A percentile compares a stretch with the other conserved stretches of the same genome.
Evolutionary conservation across 2,888 invertebrate genomes (phyloP).

Genomic region (Acanthosepion pharaonis): DNA sequence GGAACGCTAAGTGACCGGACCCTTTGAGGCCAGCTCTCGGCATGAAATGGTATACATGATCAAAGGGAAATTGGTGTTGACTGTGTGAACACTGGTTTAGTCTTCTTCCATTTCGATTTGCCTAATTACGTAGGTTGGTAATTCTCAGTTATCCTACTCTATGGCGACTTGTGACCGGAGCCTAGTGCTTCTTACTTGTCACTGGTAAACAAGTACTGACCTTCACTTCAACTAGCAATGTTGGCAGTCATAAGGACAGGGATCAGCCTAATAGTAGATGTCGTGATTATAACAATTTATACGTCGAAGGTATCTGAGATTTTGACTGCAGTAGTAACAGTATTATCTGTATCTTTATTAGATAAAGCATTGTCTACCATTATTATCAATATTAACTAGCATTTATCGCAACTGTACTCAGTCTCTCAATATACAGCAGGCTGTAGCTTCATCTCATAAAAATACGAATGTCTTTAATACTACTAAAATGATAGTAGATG

Average conservation of each 20-base stretch:
- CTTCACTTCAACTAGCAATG: neutral
- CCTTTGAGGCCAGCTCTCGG: neutral
- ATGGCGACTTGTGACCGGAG: neutral
- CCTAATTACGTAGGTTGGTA: neutral
- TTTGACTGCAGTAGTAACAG: neutral
- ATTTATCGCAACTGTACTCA: too few species aligned
- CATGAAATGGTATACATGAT: neutral
- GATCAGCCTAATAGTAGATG: neutral
- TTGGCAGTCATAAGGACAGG: neutral
- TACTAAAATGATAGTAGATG: too few species aligned
- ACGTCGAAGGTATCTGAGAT: neutral
- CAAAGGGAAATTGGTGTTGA: neutral
- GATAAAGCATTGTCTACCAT: too few species aligned
- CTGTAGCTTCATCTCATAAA: too few species aligned
- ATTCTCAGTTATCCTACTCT: neutral
- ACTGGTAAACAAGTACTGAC: neutral
- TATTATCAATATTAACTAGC: too few species aligned
- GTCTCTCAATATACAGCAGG: too few species aligned
- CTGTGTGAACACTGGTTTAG: neutral
- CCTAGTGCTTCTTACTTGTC: neutral
- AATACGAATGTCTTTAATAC: too few species aligned
- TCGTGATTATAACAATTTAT: neutral
- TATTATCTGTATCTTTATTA: too few species aligned
- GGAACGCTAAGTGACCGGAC: neutral
- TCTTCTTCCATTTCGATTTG: neutral